Conservation (phyloP, 2,888 invertebrate species). For the Thyatira batis region DNA sequence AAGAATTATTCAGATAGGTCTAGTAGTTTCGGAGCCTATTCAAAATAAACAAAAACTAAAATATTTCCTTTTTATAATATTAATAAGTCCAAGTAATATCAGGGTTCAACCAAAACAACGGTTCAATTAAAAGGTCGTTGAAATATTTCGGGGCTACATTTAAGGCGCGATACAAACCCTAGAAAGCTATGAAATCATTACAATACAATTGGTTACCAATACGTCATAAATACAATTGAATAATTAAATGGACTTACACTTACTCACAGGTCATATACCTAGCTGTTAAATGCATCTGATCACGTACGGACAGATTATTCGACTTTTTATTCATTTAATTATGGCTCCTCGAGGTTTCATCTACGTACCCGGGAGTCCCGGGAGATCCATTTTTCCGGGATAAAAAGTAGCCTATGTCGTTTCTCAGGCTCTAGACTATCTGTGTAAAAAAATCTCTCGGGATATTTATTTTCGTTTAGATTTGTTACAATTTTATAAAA, state of each 20-base stretch:
- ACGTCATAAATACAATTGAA: not conserved
- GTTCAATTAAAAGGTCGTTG: not conserved
- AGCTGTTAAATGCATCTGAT: not conserved
- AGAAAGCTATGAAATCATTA: not conserved
- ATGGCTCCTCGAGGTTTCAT: too few species aligned
- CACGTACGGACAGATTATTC: not conserved
- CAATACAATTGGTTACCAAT: not conserved
- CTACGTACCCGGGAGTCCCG: too few species aligned
- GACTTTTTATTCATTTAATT: not conserved
- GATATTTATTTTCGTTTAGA: too few species aligned
- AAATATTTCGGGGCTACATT: not conserved
- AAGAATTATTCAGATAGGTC: too few species aligned
- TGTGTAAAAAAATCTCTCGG: too few species aligned
- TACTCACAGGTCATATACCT: constrained; percentile 4
- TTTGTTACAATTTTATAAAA: too few species aligned
- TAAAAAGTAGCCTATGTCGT: too few species aligned
- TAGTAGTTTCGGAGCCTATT: too few species aligned
- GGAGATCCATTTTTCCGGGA: too few species aligned
- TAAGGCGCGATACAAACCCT: not conserved
- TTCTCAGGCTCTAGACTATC: too few species aligned
- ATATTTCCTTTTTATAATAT: not conserved
- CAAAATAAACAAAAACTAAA: too few species aligned
- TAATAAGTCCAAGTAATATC: not conserved
- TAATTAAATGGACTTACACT: not conserved
- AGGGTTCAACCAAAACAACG: not conserved